Base-by-base conservation (phyloP, 2,797 vertebrate species). In the Sebastes vulpes region DNA sequence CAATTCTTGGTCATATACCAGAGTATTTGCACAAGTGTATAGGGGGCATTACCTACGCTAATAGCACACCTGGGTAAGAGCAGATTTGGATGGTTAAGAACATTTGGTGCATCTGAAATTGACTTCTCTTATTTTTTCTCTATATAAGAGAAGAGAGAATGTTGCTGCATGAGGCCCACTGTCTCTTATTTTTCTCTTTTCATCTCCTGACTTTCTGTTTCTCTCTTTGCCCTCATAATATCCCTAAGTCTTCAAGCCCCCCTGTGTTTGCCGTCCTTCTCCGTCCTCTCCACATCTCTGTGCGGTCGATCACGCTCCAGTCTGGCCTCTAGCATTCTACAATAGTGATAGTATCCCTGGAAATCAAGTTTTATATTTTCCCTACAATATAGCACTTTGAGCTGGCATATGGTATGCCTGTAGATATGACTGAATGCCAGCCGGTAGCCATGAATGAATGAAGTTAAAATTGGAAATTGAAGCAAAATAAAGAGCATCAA, bases 321-420 rank as follows among this genome's bases (percentile, higher is more conserved):
- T 68, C 26, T 85, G 70, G 26, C 77, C 65, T 86, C 58, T 12
- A 77, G 72, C 72, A 4, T 74, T 81, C 14, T 48, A 35, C 79
- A 50, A 18, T 26, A 60, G 58, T 73, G 9, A 70, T 71, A 64
- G 61, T 84, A 85, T 85, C 68, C 71, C 58, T 75, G 54, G 32
- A 88, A 90, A 85, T 87, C 59, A 77, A 78, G 60, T 82, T 86
- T 74, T 72, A 60, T 73, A 38, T 75, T 81, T 80, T 84, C 31
- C 72, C 73, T 75, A 18, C 31, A 68, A 20, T 72, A 75, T 54
- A 67, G 29, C 57, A 59, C 50, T 79, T 75, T 79, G 8, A 75
- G 53, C 21, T 65, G 74, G 64, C 57, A 29, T 70, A 59, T 75
- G 52, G 28, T 58, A 4, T 61, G 72, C 21, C 26, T 76, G 69